Evolutionary conservation across 2,888 invertebrate species (phyloP).

Genomic region (Noctua janthe): DNA sequence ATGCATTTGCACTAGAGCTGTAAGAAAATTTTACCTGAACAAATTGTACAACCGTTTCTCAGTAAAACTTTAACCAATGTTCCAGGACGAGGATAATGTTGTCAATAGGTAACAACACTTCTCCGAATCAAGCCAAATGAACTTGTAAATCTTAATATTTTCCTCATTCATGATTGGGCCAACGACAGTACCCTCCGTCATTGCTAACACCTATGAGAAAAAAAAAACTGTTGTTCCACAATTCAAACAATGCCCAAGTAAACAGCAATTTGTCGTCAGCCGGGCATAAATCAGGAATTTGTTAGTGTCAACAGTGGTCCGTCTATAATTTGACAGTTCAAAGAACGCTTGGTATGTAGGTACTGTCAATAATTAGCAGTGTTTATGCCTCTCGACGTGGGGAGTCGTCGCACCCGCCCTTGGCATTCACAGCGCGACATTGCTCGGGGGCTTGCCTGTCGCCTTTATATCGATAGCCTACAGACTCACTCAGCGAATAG

Average conservation of each 20-base stretch:
- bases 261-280: conserved; percentile 4
- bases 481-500: conserved; percentile 44
- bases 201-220: conserved; percentile 4
- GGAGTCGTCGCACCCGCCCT: conserved; percentile 67
- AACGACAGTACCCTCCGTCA: background rate
- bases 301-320: conserved; percentile 25
- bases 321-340: conserved; percentile 58
- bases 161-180: conserved; percentile 11
- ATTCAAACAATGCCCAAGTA: conserved; percentile 20
- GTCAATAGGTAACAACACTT: background rate
- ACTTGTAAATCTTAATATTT: conserved; percentile 8
- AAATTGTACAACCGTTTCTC: background rate
- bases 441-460: conserved; percentile 68
- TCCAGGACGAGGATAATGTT: background rate
- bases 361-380: conserved; percentile 58
- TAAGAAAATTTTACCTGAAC: background rate
- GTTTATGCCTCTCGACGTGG: conserved; percentile 56
- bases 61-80: background rate
- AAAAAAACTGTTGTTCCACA: background rate
- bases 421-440: conserved; percentile 71
- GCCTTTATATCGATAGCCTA: conserved; percentile 32
- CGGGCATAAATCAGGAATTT: conserved; percentile 13
- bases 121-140: conserved; percentile 25
- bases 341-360: conserved; percentile 42
- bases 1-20: background rate